phyloP scores from a whole-genome alignment of 92 coral and sea anemone genomes.

The Epizoanthus illoricatus region DNA sequence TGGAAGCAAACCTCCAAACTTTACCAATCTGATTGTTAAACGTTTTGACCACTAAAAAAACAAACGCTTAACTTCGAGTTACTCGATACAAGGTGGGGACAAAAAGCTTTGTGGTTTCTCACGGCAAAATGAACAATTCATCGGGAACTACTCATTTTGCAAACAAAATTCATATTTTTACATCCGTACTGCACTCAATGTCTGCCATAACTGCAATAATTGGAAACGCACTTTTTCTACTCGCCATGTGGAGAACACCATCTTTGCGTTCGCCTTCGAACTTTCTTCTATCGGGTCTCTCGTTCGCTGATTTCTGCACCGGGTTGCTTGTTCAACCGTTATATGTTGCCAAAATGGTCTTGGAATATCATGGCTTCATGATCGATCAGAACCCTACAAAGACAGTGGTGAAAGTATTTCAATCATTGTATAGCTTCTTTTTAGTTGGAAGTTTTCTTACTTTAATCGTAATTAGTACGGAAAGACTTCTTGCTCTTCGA shows the following conservation, averaged over 20 bases:
- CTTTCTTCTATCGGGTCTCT: background rate
- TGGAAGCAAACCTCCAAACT: too few species aligned
- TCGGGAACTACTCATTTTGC: background rate
- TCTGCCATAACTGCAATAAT: background rate
- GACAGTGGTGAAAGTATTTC: background rate
- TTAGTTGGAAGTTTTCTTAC: background rate
- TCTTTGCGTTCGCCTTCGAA: background rate
- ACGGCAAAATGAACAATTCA: background rate
- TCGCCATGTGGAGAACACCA: background rate
- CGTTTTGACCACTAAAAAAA: too few species aligned
- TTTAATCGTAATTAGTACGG: background rate
- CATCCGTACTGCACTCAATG: background rate
- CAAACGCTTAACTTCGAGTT: too few species aligned
- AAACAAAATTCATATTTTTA: background rate
- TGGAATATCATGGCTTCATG: background rate
- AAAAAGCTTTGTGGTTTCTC: too few species aligned
- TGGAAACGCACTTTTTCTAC: background rate
- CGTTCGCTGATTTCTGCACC: background rate
- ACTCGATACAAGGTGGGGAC: too few species aligned
- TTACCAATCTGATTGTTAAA: too few species aligned
- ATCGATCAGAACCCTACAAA: too few species aligned
- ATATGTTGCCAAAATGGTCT: background rate
- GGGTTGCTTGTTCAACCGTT: conserved; percentile 2
- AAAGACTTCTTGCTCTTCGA: background rate
- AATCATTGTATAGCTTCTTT: background rate